These are phyloP conservation scores for Calonectris borealis DNA, from an alignment of 2,113 vertebrate species.

Conservation along the genomic window DNA sequence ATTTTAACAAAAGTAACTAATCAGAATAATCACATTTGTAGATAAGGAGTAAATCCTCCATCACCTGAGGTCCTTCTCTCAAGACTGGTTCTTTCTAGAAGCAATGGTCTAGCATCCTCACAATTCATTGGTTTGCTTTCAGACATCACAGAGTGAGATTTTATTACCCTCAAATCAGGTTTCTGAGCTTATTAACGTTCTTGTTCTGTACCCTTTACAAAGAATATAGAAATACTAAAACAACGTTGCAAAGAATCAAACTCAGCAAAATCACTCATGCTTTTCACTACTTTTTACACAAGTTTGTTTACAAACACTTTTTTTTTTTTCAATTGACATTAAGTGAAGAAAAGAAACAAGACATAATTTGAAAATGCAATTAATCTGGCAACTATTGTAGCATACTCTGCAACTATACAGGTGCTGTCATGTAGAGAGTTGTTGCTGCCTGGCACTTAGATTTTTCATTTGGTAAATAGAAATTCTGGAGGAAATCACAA, in stretches of 20 bases:
- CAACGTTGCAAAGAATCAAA: rapidly evolving
- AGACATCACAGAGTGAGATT: background rate
- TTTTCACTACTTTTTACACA: background rate
- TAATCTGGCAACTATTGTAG: background rate
- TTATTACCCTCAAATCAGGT: background rate
- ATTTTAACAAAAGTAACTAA: background rate
- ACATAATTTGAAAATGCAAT: background rate
- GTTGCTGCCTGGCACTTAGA: background rate
- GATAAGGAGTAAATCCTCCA: background rate
- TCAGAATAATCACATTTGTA: background rate
- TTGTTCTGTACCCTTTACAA: background rate
- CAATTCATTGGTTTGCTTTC: background rate
- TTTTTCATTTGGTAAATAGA: background rate
- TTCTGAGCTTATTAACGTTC: background rate
- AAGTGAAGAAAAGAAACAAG: background rate
- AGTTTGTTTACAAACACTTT: background rate
- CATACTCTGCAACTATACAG: background rate
- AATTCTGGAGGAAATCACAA: background rate
- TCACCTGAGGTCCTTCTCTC: background rate
- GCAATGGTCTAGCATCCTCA: background rate
- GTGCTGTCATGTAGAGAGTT: background rate
- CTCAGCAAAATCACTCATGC: background rate
- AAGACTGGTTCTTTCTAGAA: background rate
- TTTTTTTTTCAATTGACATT: background rate
- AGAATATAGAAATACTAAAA: background rate